phyloP scores from a whole-genome alignment of 2,888 invertebrate species.

The Helobdella robusta region DNA sequence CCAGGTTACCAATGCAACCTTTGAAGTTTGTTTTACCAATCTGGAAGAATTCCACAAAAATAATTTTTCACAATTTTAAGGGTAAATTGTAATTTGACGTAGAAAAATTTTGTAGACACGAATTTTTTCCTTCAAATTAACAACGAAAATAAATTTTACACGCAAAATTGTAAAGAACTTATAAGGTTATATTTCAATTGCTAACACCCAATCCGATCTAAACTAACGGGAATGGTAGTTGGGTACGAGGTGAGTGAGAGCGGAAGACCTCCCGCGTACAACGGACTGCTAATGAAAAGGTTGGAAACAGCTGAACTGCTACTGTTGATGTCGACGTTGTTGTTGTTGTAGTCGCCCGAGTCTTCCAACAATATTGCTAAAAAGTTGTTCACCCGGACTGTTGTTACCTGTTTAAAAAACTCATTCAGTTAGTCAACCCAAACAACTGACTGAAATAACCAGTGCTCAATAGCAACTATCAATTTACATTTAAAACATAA shows the following conservation, averaged over 20 bases:
- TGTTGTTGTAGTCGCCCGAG: constrained; percentile 36
- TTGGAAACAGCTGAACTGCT: neutral
- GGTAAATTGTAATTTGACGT: neutral
- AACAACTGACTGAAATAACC: too few relatives aligned
- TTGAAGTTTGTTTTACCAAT: constrained; percentile 30
- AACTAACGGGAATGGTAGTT: constrained; percentile 11
- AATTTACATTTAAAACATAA: neutral
- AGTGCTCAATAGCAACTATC: neutral
- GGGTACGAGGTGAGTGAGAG: constrained; percentile 13
- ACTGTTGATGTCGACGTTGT: constrained; percentile 25
- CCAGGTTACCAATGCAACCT: constrained; percentile 29
- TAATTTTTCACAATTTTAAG: neutral
- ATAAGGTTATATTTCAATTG: neutral
- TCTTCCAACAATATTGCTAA: constrained; percentile 34
- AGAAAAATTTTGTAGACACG: neutral
- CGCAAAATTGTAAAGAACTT: neutral
- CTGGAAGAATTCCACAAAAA: constrained; percentile 12
- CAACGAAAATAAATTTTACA: neutral
- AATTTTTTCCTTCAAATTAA: neutral
- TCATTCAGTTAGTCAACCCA: neutral
- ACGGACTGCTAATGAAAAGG: constrained; percentile 24
- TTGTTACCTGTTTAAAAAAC: constrained; percentile 31
- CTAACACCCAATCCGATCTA: neutral
- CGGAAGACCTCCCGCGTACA: constrained; percentile 34
- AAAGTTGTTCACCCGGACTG: constrained; percentile 35